Conservation (phyloP, 2,888 invertebrate species). For the Euclidia mi region DNA sequence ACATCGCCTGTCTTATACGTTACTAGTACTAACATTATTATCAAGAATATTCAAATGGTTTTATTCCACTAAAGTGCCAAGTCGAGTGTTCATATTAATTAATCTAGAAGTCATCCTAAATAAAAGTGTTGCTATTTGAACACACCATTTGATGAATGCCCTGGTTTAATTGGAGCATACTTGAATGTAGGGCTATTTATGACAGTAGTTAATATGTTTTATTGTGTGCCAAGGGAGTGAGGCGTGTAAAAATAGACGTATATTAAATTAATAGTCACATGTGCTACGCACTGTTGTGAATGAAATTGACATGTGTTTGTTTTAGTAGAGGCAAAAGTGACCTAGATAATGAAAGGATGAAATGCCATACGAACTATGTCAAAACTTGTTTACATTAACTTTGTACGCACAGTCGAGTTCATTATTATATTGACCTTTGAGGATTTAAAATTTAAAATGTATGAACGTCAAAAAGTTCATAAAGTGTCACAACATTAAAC, state of each 20-base stretch:
- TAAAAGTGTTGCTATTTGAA: slow-evolving; percentile 28
- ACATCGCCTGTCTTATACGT: no score
- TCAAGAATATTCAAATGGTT: slow-evolving; percentile 45
- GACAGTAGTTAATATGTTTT: slow-evolving; percentile 19
- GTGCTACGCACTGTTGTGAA: neutral
- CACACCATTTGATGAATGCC: slow-evolving; percentile 37
- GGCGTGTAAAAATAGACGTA: slow-evolving; percentile 19
- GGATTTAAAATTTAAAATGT: no score
- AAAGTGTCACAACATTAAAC: no score
- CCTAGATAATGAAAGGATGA: no score
- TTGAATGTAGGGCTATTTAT: slow-evolving; percentile 29
- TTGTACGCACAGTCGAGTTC: no score
- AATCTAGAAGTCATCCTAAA: slow-evolving; percentile 25
- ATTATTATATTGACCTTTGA: no score
- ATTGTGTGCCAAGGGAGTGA: slow-evolving; percentile 13
- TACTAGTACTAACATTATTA: slow-evolving; percentile 8
- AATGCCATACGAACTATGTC: no score
- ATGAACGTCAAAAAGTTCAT: no score
- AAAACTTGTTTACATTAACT: no score
- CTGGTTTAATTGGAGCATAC: slow-evolving; percentile 35
- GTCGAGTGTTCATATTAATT: slow-evolving; percentile 26
- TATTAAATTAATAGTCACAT: neutral
- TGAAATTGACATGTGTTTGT: neutral
- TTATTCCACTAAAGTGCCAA: slow-evolving; percentile 30
- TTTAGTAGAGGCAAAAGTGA: neutral